Evolutionary conservation across 2,113 vertebrate genomes (phyloP), one percentile per base, ranked within the genome.

Genomic region (Stegostoma tigrinum): DNA sequence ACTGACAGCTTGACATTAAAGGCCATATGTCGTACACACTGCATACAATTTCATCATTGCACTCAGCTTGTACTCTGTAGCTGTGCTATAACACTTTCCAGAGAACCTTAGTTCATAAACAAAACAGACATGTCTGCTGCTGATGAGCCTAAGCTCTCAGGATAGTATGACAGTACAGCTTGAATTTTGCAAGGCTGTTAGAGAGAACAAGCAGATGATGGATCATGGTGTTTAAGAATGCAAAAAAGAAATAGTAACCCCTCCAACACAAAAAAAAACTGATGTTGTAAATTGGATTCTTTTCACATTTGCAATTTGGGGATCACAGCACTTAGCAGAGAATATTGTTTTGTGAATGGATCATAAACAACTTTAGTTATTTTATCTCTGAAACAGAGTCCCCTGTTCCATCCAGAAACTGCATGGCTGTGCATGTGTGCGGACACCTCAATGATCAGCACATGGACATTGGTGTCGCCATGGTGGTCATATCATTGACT

Each of bases 11-110:
- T 95, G 94, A 95, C 94, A 95, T 95, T 95, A 95, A 95, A 95
- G 94, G 94, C 94, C 94, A 95, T 95, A 95, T 95, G 94, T 95
- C 94, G 68, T 95, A 75, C 94, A 95, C 94, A 72, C 94, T 95
- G 94, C 66, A 95, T 95, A 95, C 38, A 27, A 95, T 95, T 93
- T 93, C 30, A 93, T 93, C 89, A 93, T 66, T 72, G 94, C 68
- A 95, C 94, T 95, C 68, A 95, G 94, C 94, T 95, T 95, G 67
- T 95, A 95, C 94, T 95, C 94, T 45, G 68, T 95, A 95, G 68
- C 38, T 95, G 94, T 95, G 94, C 94, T 72, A 45, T 95, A 95
- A 95, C 94, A 95, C 94, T 70, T 95, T 95, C 94, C 67, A 95
- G 68, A 48, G 67, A 95, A 72, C 67, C 67, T 72, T 95, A 52